Base-by-base conservation (phyloP, 1,140 invertebrate species). In the Andrena cerasifolii region DNA sequence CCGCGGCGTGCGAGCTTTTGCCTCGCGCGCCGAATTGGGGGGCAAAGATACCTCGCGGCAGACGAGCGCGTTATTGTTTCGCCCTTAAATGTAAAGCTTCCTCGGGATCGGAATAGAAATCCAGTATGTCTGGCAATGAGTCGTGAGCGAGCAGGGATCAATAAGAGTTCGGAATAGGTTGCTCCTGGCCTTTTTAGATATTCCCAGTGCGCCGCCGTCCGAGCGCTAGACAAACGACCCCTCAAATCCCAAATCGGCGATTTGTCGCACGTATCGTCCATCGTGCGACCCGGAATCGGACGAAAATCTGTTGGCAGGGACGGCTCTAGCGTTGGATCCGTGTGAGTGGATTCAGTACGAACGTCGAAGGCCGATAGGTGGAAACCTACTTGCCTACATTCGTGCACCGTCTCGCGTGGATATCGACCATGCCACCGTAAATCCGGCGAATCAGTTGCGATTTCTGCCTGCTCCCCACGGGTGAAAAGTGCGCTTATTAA, bases 361-460 rank as follows among this genome's bases (percentile, higher is more conserved):
- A 68, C 18, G 53, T 31, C 43, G 61, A 71, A 76, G 65, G 51
- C 61, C 36, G 82, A 83, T 78, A 56, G 76, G 24, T 65, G 67
- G 73, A 75, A 85, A 73, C 82, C 83, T 85, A 85, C 83, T 85
- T 85, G 82, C 83, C 83, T 85, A 85, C 83, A 85, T 85, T 79
- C 61, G 47, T 83, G 40, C 26, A 59, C 3, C 43, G 40, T 53
- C 59, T 47, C 36, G 18, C 24, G 63, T 67, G 63, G 61, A 66
- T 70, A 75, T 70, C 31, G 28, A 63, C 79, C 58, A 49, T 49
- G 26, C 24, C 40, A 51, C n/a, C 65, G 56, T 49, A 62, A 51
- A 59, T 56, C 70, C 33, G 21, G 21, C 1, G 40, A 53, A 47
- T 66, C 5, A 18, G 26, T 14, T 24, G 10, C 45, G 26, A 45